Evolutionary conservation across 1,140 invertebrate genomes (phyloP), one percentile per base, ranked within the genome.

Genomic region (Calephelis nemesis): DNA sequence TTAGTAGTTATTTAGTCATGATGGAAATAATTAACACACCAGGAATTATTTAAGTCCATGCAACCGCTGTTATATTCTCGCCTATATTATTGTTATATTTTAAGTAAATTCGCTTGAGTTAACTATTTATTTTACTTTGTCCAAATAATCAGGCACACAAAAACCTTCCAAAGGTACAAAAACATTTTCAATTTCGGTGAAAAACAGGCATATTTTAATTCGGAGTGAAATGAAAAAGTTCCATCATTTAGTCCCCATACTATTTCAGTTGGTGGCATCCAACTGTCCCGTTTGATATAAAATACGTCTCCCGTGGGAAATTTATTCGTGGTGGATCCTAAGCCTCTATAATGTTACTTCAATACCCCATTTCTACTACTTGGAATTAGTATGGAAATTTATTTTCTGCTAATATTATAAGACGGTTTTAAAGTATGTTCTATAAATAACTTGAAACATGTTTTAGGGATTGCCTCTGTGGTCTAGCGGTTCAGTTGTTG

Each of bases 271-370:
- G 75, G 78, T 75, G 67, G 69, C 74, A 70, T 78, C 78, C 71
- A 72, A 64, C 69, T 76, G 78, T 77, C 77, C 75, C 73, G 71
- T 67, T 67, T 77, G 73, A 79, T 79, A 81, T 84, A 77, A 88
- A 83, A 86, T 85, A 88, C 79, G 78, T 60, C 70, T 74, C 86
- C 79, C 83, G 9, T 69, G 86, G 86, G 86, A 88, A 88, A 88
- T 88, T 84, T 87, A 82, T 83, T 78, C 82, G 82, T 77, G 77
- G 80, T 75, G 73, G 73, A 73, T 79, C 79, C 77, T 82, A 79
- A 85, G 81, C 78, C 71, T 71, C 72, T 69, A 75, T 81, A 86
- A 84, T 83, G 73, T 78, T 75, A 76, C 77, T 82, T 73, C 82
- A 75, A 80, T 81, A 78, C 67, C 72, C 73, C 68, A 71, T 71